Evolutionary conservation across 2,888 invertebrate species (phyloP), one percentile per base, ranked within the genome.

Genomic region (Campoplex nolae): DNA sequence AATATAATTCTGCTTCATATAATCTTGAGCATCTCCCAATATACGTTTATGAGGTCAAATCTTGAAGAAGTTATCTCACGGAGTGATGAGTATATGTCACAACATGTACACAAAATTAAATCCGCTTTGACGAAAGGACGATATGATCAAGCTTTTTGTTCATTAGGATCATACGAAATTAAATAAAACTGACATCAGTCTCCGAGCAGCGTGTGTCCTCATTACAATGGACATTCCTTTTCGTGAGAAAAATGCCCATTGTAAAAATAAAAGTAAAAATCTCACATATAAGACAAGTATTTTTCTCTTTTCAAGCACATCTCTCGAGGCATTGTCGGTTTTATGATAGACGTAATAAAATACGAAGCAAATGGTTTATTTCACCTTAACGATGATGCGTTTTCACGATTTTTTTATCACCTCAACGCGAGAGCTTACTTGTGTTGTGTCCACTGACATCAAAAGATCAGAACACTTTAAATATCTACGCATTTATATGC

Each of bases 361-460:
- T 68, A 18, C 78, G 45, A 75, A 76, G 42, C 65, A 70, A 67
- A 79, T 56, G 51, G 67, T 78, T 83, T 56, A 65, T 81, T 56
- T 58, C 38, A 38, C 51, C n/a, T 78, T 62, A 65, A 83, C 68
- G 74, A 83, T 68, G 9, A 82, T 70, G 58, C 62, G 18, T 42
- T 82, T 54, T 75, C 62, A 42, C 73, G 54, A 38, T 80, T 67
- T 77, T 45, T 78, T 78, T 51, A 67, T 68, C 32, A 23, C 51
- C 18, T 35, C 13, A 18, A 13, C 51, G 35, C 3, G 23, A 13
- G 73, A 82, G 71, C 56, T 74, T 48, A 77, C 67, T 67, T 38
- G 23, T 51, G 48, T 28, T 45, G 18, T 74, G 70, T 51, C 45
- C 28, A 56, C 73, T 32, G 58, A 58, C 28, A 32, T 28, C 58